These are phyloP conservation scores for Andrena minutula DNA, from an alignment of 2,888 invertebrate species.

Conservation along the genomic window DNA sequence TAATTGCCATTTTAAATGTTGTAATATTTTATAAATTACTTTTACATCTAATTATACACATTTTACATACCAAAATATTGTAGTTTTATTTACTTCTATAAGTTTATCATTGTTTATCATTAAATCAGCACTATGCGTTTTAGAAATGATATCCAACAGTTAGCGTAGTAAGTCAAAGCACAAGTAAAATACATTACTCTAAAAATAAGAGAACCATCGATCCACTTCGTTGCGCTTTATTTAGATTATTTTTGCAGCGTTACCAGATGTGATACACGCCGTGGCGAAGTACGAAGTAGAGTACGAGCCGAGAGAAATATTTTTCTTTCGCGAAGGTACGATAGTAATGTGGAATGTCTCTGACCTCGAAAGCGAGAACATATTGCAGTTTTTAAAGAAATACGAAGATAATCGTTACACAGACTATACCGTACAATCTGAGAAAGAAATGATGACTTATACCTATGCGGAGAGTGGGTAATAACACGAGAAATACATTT, in stretches of 20 bases:
- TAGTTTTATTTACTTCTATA: background rate
- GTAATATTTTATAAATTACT: background rate
- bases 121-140: background rate
- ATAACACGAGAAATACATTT: slow-evolving; percentile 3
- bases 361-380: slow-evolving; percentile 91
- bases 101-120: background rate
- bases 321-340: slow-evolving; percentile 96
- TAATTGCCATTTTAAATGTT: background rate
- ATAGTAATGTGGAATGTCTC: slow-evolving; percentile 96
- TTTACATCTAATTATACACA: slow-evolving; percentile 6
- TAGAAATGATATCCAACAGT: background rate
- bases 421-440: slow-evolving; percentile 89
- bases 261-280: slow-evolving; percentile 92
- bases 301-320: slow-evolving; percentile 92
- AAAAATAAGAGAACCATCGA: background rate
- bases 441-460: slow-evolving; percentile 94
- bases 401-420: slow-evolving; percentile 91
- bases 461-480: slow-evolving; percentile 87
- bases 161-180: background rate
- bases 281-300: slow-evolving; percentile 94
- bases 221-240: slow-evolving; percentile 25
- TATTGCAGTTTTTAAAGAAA: slow-evolving; percentile 90
- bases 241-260: slow-evolving; percentile 80
- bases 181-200: no score
- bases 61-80: background rate